Base-by-base conservation (phyloP, 2,888 invertebrate species). In the Acronicta psi region DNA sequence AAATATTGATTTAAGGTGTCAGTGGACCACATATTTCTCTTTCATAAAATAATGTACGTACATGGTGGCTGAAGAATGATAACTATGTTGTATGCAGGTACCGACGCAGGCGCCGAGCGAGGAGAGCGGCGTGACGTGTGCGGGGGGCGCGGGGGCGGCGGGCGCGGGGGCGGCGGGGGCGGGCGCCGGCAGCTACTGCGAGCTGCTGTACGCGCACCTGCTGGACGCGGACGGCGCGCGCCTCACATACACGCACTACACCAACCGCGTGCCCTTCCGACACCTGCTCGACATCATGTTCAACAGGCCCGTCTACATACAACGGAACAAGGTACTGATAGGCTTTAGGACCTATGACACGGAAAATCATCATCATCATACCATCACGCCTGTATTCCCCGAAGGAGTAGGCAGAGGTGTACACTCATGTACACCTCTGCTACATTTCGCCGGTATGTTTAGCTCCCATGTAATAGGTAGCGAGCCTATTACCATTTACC, bases 141-240 rank as follows among this genome's bases (percentile, higher is more conserved):
- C 14, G 10, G 17, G 44, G 6, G 25, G 44, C 13, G 47, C 75
- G 5, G 31, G 50, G 17, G n/a, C 34, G 34, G 34, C 6, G 34
- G 34, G 10, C 25, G 25, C 11, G 71, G 47, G 46, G 73, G 81
- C 18, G 76, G 69, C 59, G 65, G 16, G 66, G 64, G 23, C 61
- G 68, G 58, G 57, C 66, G 62, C 60, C 58, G 77, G 78, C 77
- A 86, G 87, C 17, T 97, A 98, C 90, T 96, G 96, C 11, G 97
- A 97, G 93, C 95, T 97, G 69, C 93, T 97, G 46, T 97, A 97
- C 85, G 97, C 97, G 14, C 97, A 97, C 90, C 94, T 98, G 59
- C 94, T 97, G 78, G 97, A 97, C 89, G 96, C 96, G 20, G 97
- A 97, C 88, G 97, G 97, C 6, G 96, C 96, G 45, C 94, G 97